These are phyloP conservation scores for Cephus cinctus DNA, from an alignment of 1,140 invertebrate species.

Conservation along the genomic window DNA sequence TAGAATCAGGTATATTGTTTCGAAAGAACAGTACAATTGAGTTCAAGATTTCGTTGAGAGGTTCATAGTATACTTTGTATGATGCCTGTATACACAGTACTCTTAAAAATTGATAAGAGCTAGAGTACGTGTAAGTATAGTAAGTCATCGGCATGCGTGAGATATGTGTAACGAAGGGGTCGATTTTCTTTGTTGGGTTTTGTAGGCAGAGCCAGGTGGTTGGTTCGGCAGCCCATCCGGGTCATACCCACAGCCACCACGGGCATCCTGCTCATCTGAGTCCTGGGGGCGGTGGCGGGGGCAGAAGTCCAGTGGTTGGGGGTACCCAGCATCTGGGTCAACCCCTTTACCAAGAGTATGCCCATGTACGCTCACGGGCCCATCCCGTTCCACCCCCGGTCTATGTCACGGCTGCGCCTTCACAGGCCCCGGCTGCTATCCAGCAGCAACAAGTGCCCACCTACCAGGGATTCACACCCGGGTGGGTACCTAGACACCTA, in stretches of 20 bases:
- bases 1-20: no score
- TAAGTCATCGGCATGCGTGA: no score
- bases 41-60: no score
- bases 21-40: no score
- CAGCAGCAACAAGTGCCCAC: constrained; percentile 55
- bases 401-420: constrained; percentile 51
- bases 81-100: no score
- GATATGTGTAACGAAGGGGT: constrained; percentile 26
- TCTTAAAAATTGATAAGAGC: no score
- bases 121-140: no score
- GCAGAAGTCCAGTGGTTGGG: constrained; percentile 47
- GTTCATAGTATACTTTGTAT: no score
- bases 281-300: constrained; percentile 46
- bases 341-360: constrained; percentile 53
- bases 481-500: constrained; percentile 57
- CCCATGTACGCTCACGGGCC: constrained; percentile 48
- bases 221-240: constrained; percentile 46
- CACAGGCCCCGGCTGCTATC: constrained; percentile 48
- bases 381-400: constrained; percentile 53
- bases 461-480: constrained; percentile 57
- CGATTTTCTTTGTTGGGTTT: constrained; percentile 39
- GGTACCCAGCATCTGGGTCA: constrained; percentile 51
- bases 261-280: constrained; percentile 49
- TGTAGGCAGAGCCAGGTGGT: constrained; percentile 54
- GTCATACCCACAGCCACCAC: constrained; percentile 50